Evolutionary conservation across 2,797 vertebrate species (phyloP).

Genomic region (Neosalanx taihuensis): DNA sequence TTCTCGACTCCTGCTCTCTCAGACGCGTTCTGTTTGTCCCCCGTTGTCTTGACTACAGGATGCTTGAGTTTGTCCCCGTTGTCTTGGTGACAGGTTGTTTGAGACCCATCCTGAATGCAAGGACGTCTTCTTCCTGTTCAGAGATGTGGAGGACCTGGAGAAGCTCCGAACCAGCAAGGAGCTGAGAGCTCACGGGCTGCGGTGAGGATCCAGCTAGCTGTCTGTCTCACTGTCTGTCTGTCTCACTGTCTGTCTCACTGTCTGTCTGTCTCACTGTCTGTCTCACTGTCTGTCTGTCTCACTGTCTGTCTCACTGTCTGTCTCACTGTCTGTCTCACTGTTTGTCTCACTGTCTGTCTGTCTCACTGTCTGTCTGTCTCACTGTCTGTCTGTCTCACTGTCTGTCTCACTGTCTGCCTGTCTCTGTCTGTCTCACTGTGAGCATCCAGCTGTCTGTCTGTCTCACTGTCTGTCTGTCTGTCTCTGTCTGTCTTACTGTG

Average conservation of each 20-base stretch:
- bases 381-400: not conserved
- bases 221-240: not conserved
- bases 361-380: not conserved
- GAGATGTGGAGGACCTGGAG: conserved; percentile 79
- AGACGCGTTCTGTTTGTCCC: conserved; percentile 19
- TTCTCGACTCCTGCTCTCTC: conserved; percentile 1
- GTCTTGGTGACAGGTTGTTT: conserved; percentile 75
- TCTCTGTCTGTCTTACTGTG: no score
- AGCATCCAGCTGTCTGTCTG: no score
- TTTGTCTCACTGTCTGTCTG: not conserved
- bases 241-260: not conserved
- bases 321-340: not conserved
- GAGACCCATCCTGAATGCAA: conserved; percentile 83
- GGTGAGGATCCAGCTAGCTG: conserved; percentile 56
- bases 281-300: not conserved
- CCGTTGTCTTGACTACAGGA: conserved; percentile 65
- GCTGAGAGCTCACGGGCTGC: conserved; percentile 74
- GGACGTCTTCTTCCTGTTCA: conserved; percentile 81
- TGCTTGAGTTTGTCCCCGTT: conserved; percentile 67
- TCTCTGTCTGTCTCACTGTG: no score
- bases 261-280: not conserved
- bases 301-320: not conserved
- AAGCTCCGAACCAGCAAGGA: conserved; percentile 72
- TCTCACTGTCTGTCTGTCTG: no score
- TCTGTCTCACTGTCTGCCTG: not conserved